Evolutionary conservation across 2,113 vertebrate genomes (phyloP).

Genomic region (Dipodomys merriami): DNA sequence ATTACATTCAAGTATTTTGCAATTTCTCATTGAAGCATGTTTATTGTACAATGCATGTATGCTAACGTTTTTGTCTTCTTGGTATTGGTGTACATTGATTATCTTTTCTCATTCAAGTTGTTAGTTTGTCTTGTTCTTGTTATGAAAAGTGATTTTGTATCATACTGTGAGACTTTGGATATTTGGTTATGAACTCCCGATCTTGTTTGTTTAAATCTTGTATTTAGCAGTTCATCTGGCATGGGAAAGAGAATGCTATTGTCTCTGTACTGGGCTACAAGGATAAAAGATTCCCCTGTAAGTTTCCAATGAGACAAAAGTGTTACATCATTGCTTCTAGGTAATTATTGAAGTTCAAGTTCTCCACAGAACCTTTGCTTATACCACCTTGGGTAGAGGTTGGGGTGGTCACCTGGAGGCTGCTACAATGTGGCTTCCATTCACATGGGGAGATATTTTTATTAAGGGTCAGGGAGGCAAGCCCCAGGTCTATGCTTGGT

Average conservation of each 20-base stretch:
- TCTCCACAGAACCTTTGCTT: neutral
- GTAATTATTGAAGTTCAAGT: neutral
- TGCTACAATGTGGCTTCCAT: neutral
- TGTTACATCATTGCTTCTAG: neutral
- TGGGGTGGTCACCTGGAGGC: neutral
- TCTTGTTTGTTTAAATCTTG: neutral
- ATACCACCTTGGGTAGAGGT: neutral
- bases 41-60: neutral
- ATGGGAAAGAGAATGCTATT: neutral
- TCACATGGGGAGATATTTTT: neutral
- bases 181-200: neutral
- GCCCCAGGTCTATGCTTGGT: neutral
- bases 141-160: neutral
- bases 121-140: neutral
- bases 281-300: neutral
- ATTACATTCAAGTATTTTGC: neutral
- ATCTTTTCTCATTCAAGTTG: neutral
- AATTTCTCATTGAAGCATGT: slow-evolving; percentile 6
- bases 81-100: neutral
- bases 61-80: neutral
- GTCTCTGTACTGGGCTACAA: neutral
- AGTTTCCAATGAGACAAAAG: neutral
- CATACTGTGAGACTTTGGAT: neutral
- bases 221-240: neutral
- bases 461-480: neutral